phyloP scores from a whole-genome alignment of 64 coral and sea anemone species.

The Pachyseris speciosa region DNA sequence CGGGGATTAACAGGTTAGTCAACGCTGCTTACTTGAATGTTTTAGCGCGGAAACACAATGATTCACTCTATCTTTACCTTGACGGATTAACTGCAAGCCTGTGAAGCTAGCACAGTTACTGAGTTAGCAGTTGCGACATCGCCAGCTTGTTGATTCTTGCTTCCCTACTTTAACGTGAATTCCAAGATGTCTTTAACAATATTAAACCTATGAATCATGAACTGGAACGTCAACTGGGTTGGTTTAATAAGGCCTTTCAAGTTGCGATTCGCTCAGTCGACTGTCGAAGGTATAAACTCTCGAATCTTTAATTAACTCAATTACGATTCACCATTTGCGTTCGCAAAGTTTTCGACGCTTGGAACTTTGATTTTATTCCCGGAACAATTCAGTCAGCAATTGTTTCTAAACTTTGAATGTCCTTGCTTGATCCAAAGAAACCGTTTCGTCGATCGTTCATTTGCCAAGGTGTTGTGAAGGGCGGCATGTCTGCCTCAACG shows the following conservation, averaged over 20 bases:
- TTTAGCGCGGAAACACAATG: background rate
- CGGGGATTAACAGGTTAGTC: constrained; percentile 16
- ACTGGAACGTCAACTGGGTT: background rate
- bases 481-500: background rate
- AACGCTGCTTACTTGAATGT: background rate
- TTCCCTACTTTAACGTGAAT: background rate
- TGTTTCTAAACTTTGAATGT: no score
- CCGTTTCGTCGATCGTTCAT: no score
- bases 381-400: no score
- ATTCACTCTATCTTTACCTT: background rate
- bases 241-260: background rate
- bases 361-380: no score
- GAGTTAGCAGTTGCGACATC: no score
- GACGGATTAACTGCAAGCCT: no score
- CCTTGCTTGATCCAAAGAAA: no score
- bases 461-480: no score
- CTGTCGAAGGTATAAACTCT: background rate
- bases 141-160: background rate
- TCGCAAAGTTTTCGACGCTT: no score
- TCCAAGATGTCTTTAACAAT: background rate
- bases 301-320: no score
- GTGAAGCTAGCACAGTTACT: no score
- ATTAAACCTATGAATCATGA: background rate
- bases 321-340: no score
- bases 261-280: background rate